Evolutionary conservation across 23 tunicate species (phyloP).

Genomic region (Ciona savignyi): DNA sequence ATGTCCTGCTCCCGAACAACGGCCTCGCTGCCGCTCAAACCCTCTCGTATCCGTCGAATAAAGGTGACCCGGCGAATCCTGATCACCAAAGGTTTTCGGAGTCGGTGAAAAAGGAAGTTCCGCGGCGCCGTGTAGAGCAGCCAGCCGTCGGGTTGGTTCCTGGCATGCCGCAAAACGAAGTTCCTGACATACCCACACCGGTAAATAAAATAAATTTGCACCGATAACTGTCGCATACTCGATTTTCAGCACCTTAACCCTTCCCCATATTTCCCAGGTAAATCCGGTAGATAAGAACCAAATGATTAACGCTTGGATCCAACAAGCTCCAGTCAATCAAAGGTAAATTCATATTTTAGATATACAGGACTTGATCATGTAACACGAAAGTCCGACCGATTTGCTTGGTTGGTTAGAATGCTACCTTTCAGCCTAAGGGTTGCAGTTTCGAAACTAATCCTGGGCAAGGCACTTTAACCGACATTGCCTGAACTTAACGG

Average conservation of each 20-base stretch:
- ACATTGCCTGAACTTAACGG: no score
- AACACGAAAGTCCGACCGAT: no score
- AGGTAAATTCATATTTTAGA: no score
- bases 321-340: constrained; percentile 42
- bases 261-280: constrained; percentile 58
- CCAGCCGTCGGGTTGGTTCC: constrained; percentile 40
- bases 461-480: no score
- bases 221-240: no score
- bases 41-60: not conserved
- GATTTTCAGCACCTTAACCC: no score
- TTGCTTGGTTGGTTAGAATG: no score
- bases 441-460: no score
- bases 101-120: not conserved
- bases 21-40: not conserved
- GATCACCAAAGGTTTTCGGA: not conserved
- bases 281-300: constrained; percentile 70
- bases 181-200: constrained; percentile 83
- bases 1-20: not conserved
- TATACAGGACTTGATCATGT: no score
- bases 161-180: constrained; percentile 78
- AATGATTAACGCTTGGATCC: constrained; percentile 83
- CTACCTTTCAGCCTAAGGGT: no score
- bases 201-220: no score
- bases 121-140: not conserved
- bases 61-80: not conserved